phyloP scores from a whole-genome alignment of 2,113 vertebrate genomes.

The Microcebus ravelobensis region DNA sequence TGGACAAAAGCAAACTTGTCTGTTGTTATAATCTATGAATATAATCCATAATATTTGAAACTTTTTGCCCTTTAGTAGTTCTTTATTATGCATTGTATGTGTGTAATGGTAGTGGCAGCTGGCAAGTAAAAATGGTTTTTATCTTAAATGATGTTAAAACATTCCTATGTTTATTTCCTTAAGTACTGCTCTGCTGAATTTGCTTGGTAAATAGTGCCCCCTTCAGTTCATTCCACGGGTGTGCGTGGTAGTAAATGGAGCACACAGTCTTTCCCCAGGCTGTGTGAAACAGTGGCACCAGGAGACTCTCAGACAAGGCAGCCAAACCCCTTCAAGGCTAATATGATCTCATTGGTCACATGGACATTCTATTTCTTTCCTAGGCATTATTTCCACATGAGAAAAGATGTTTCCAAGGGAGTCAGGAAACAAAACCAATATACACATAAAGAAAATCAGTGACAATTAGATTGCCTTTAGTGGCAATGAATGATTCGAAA shows the following conservation, averaged over 20 bases:
- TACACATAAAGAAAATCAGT: background rate
- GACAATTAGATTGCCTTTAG: background rate
- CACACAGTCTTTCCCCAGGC: background rate
- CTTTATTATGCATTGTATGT: background rate
- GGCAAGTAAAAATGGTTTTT: background rate
- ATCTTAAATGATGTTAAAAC: background rate
- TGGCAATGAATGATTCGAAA: conserved; percentile 8
- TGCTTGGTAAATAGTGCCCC: conserved; percentile 83
- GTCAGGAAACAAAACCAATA: background rate
- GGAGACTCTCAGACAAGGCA: background rate
- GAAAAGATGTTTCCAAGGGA: background rate
- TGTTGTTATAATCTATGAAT: background rate
- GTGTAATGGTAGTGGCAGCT: background rate
- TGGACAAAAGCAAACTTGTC: background rate
- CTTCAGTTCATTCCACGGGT: conserved; percentile 74
- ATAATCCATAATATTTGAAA: background rate
- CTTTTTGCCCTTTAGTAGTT: background rate
- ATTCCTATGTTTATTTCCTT: background rate
- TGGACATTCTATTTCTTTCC: background rate
- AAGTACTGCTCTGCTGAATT: background rate
- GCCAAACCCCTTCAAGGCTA: background rate
- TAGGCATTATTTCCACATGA: background rate
- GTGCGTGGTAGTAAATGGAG: background rate
- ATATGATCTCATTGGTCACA: background rate
- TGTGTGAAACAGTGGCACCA: background rate